phyloP scores from a whole-genome alignment of 2,113 vertebrate genomes.

The Mystacornis crossleyi region DNA sequence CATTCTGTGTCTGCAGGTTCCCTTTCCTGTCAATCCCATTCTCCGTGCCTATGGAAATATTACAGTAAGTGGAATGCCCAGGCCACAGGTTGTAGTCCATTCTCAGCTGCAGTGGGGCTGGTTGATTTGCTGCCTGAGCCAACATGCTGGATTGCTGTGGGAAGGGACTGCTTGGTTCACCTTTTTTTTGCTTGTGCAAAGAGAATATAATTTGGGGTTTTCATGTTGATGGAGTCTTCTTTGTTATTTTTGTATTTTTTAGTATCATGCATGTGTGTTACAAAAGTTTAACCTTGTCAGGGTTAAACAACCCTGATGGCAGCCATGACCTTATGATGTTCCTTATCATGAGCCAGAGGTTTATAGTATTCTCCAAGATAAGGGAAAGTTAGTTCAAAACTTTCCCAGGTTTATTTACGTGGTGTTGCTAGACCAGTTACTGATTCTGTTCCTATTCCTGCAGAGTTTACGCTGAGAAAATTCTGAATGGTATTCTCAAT shows the following conservation, averaged over 20 bases:
- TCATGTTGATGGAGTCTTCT: background rate
- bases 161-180: background rate
- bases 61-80: slow-evolving; percentile 81
- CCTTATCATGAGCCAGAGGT: background rate
- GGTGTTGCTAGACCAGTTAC: background rate
- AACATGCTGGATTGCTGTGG: background rate
- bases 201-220: background rate
- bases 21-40: slow-evolving; percentile 85
- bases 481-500: background rate
- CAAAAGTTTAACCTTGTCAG: background rate
- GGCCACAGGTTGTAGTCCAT: background rate
- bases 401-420: background rate
- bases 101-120: background rate
- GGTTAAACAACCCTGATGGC: background rate
- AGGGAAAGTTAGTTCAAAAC: background rate
- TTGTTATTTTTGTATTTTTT: background rate
- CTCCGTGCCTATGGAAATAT: slow-evolving; percentile 87
- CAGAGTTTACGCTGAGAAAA: background rate
- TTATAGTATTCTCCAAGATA: background rate
- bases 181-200: background rate
- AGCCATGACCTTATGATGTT: background rate
- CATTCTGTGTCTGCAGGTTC: slow-evolving; percentile 79
- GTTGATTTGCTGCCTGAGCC: background rate
- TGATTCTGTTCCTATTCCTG: background rate
- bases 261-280: background rate